phyloP scores from a whole-genome alignment of 2,888 invertebrate species.

The Clitarchus hookeri region DNA sequence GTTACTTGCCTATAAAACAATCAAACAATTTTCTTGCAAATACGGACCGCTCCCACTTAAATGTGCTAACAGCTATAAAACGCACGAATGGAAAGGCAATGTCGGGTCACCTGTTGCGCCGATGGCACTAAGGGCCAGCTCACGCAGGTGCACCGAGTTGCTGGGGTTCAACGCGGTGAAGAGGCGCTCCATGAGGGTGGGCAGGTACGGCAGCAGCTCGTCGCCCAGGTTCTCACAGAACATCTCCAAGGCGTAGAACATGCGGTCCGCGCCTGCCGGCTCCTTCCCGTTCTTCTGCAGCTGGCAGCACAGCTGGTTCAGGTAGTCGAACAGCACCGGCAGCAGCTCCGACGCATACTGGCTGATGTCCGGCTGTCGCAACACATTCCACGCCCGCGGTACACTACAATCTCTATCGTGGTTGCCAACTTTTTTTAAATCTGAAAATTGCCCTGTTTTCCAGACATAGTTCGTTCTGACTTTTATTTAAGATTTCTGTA shows the following conservation, averaged over 20 bases:
- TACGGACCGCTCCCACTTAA: neutral
- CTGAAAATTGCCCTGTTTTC: too few relatives aligned
- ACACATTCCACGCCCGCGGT: slow-evolving; percentile 23
- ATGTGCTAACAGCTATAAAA: too few relatives aligned
- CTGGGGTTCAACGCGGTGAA: slow-evolving; percentile 64
- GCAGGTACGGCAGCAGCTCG: slow-evolving; percentile 72
- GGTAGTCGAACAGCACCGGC: slow-evolving; percentile 71
- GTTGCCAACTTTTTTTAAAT: too few relatives aligned
- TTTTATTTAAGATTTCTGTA: too few relatives aligned
- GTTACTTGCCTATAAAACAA: too few relatives aligned
- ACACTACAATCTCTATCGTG: neutral
- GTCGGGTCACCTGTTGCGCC: slow-evolving; percentile 60
- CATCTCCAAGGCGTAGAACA: slow-evolving; percentile 80
- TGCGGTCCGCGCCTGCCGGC: slow-evolving; percentile 68
- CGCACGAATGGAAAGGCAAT: neutral
- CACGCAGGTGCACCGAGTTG: slow-evolving; percentile 64
- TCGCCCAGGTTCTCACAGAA: slow-evolving; percentile 78
- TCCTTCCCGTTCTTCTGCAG: slow-evolving; percentile 61
- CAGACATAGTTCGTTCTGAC: too few relatives aligned
- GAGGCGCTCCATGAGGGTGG: slow-evolving; percentile 71
- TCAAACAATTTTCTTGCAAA: too few relatives aligned
- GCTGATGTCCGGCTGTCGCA: slow-evolving; percentile 71
- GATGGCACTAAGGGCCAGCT: slow-evolving; percentile 71
- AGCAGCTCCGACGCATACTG: slow-evolving; percentile 71
- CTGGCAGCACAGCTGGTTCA: slow-evolving; percentile 64